Evolutionary conservation across 2,797 vertebrate genomes (phyloP), one percentile per base, ranked within the genome.

Genomic region (Anguilla anguilla): DNA sequence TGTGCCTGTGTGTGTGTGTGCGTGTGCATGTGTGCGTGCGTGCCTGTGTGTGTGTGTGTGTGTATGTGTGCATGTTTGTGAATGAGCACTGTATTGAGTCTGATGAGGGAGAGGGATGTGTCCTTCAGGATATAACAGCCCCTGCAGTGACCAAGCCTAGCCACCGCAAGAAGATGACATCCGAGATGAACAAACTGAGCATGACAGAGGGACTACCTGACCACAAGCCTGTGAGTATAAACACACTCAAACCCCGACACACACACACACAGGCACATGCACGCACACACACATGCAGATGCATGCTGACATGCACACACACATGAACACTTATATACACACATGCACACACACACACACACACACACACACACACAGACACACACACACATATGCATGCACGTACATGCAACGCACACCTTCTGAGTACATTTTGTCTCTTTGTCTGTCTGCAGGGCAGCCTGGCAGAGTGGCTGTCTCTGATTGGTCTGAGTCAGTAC

Each of bases 111-210:
- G 61, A 64, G 19, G 61, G 61, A 3, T 15, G 55, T 88, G 87
- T 88, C 69, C 85, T 87, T 15, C 92, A 99, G 98, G 98, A 99
- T 91, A 96, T 98, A 91, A 99, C 98, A 0, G 98, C 98, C 85
- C 97, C 99, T 0, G 98, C 98, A 22, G 98, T 99, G 90, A 98
- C 97, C 89, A 99, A 99, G 93, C 98, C 98, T 0, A 98, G 98
- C 51, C 98, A 99, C 94, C 96, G 98, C 92, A 99, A 99, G 96
- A 99, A 99, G 95, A 97, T 99, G 22, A 95, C 97, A 0, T 96
- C 98, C 0, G 98, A 99, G 94, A 98, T 99, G 94, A 98, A 97
- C 92, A 97, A 95, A 93, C 94, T 99, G 49, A 98, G 91, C 89
- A 93, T 97, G 53, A 96, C 96, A 0, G 98, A 99, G 90, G 98